phyloP scores from a whole-genome alignment of 2,113 vertebrate genomes.

The Dromiciops gliroides region DNA sequence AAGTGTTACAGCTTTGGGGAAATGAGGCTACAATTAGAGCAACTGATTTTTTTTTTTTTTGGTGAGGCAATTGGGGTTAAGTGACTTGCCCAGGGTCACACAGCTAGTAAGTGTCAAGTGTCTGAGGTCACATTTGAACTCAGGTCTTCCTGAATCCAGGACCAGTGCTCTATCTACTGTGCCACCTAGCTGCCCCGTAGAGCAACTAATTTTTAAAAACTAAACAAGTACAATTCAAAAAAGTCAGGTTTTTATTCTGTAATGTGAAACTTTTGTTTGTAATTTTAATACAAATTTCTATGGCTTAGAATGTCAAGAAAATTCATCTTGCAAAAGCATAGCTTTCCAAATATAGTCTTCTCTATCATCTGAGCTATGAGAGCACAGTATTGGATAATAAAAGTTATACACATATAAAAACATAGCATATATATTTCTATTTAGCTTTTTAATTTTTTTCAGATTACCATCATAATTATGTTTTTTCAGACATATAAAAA shows the following conservation, averaged over 20 bases:
- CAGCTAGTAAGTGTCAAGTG: too few relatives aligned
- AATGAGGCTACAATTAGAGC: neutral
- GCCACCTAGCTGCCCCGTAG: too few relatives aligned
- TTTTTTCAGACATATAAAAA: neutral
- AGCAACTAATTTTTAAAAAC: neutral
- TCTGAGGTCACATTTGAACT: too few relatives aligned
- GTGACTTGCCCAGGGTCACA: too few relatives aligned
- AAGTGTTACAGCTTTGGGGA: neutral
- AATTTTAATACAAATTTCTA: neutral
- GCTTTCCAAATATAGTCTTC: neutral
- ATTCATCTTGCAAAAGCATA: neutral
- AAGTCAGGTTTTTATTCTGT: neutral
- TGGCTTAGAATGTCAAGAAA: neutral
- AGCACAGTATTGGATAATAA: neutral
- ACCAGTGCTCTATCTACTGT: too few relatives aligned
- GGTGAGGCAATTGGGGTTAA: too few relatives aligned
- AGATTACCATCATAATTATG: neutral
- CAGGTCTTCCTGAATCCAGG: too few relatives aligned
- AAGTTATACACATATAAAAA: neutral
- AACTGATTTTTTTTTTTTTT: neutral
- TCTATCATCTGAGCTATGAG: neutral
- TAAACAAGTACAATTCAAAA: neutral
- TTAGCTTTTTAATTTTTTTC: neutral
- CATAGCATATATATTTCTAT: neutral
- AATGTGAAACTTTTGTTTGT: neutral